Percentiles rank a stretch among this genome's conserved stretches.
Conservation (phyloP, 1,140 invertebrate genomes). For the Periplaneta americana region DNA sequence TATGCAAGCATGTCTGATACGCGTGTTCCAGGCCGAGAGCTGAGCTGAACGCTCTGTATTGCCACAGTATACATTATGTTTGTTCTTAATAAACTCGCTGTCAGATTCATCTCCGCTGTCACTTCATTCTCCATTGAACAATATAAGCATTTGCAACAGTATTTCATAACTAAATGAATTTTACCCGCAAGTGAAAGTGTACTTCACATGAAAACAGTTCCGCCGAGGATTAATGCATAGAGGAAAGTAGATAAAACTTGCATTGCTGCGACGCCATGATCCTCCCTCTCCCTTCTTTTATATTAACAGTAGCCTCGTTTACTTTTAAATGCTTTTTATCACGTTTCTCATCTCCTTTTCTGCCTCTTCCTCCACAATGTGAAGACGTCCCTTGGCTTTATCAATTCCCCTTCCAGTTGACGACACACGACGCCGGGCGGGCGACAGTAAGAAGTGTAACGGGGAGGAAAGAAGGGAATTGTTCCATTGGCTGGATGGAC, state of each 20-base stretch:
- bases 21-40: too few species aligned
- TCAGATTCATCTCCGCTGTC: too few species aligned
- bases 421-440: slow-evolving; percentile 2
- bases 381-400: slow-evolving; percentile 4
- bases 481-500: background rate
- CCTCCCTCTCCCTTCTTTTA: background rate
- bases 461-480: background rate
- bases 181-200: too few species aligned
- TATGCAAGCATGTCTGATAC: too few species aligned
- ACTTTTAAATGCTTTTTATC: background rate
- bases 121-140: too few species aligned
- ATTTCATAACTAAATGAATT: too few species aligned
- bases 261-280: background rate
- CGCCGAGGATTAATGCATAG: background rate
- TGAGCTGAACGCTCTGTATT: too few species aligned
- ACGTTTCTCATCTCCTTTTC: background rate
- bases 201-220: too few species aligned
- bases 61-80: too few species aligned
- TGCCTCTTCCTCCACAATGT: background rate
- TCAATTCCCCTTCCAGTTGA: slow-evolving; percentile 7
- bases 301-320: background rate
- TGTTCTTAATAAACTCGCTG: too few species aligned
- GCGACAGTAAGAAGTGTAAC: background rate
- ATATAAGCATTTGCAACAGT: too few species aligned
- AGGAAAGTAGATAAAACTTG: background rate